Conservation (phyloP, 1,140 invertebrate species). For the Trachymyrmex septentrionalis region DNA sequence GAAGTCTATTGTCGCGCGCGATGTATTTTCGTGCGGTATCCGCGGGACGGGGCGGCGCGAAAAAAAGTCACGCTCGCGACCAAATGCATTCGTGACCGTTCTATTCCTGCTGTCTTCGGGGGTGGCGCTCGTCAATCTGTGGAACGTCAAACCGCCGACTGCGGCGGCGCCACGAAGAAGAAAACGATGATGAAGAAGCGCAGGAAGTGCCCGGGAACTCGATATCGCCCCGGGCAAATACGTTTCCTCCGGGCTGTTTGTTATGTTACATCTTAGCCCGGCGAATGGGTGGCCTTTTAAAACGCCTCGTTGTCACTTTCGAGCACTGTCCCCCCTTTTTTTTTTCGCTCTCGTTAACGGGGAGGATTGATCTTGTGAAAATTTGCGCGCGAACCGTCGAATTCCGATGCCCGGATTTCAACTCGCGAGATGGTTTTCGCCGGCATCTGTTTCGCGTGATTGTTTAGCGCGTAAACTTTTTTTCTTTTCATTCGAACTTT, state of each 20-base stretch:
- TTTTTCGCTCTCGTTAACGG: not conserved
- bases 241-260: conserved; percentile 70
- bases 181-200: conserved; percentile 70
- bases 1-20: conserved; percentile 55
- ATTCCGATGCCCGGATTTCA: not conserved
- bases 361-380: not conserved
- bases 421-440: not conserved
- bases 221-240: conserved; percentile 79
- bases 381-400: not conserved
- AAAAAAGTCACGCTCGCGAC: conserved; percentile 68
- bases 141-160: conserved; percentile 77
- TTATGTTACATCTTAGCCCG: conserved; percentile 76
- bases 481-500: not conserved
- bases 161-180: conserved; percentile 76
- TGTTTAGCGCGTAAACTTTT: not conserved
- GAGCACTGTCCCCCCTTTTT: conserved; percentile 3
- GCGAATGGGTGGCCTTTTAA: conserved; percentile 77
- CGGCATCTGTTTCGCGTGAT: not conserved
- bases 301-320: conserved; percentile 72
- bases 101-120: conserved; percentile 77
- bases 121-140: conserved; percentile 77
- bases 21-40: conserved; percentile 57
- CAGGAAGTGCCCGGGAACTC: conserved; percentile 80
- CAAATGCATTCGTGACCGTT: conserved; percentile 78
- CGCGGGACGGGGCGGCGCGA: conserved; percentile 20